These are phyloP conservation scores for Lasiommata megera DNA, from an alignment of 2,888 invertebrate genomes.

Conservation along the genomic window DNA sequence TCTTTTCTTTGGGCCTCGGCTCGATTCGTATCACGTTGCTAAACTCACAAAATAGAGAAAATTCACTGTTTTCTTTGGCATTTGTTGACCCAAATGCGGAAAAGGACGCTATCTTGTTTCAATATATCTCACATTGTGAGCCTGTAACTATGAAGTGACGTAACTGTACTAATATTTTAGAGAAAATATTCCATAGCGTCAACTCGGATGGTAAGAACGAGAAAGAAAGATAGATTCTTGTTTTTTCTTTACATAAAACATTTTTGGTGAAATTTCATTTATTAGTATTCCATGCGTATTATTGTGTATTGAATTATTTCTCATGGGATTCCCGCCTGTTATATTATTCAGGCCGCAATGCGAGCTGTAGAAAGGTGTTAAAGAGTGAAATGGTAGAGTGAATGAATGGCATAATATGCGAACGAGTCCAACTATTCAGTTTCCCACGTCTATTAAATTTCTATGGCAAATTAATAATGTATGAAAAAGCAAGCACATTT, in stretches of 20 bases:
- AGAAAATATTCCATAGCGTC: slow-evolving; percentile 5
- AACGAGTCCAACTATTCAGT: slow-evolving; percentile 44
- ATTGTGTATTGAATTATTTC: slow-evolving; percentile 54
- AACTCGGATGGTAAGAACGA: neutral
- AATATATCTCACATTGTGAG: slow-evolving; percentile 25
- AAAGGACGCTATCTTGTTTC: slow-evolving; percentile 32
- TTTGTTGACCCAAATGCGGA: slow-evolving; percentile 32
- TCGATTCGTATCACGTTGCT: slow-evolving; percentile 61
- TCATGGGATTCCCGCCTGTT: slow-evolving; percentile 57
- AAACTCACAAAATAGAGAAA: slow-evolving; percentile 55
- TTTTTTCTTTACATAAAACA: slow-evolving; percentile 1
- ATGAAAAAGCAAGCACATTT: neutral
- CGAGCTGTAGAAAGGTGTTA: slow-evolving; percentile 74
- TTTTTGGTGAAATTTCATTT: slow-evolving; percentile 39
- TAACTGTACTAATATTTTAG: slow-evolving; percentile 17
- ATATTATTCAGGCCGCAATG: slow-evolving; percentile 73
- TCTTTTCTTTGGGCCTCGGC: slow-evolving; percentile 42
- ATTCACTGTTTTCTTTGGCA: slow-evolving; percentile 39
- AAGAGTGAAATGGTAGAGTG: slow-evolving; percentile 73
- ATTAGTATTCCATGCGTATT: slow-evolving; percentile 45
- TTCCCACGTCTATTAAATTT: neutral
- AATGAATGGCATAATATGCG: slow-evolving; percentile 69
- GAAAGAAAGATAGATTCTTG: slow-evolving; percentile 3
- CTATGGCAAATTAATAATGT: neutral
- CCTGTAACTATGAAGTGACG: slow-evolving; percentile 14